Base-by-base conservation (phyloP, 92 coral and sea anemone genomes). In the Porites evermanni region DNA sequence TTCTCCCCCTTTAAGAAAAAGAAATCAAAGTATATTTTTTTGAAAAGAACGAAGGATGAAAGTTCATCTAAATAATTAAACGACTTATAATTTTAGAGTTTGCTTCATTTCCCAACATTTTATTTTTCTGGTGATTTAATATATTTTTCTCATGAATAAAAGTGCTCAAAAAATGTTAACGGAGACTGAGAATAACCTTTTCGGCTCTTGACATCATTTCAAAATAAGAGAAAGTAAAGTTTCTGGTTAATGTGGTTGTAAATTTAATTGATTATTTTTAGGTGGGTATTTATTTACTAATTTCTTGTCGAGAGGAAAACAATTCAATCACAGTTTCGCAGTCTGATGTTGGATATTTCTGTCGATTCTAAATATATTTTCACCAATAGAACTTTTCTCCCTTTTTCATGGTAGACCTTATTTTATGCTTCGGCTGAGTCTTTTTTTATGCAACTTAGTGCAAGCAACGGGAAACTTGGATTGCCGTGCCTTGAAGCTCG, bases 31-130 rank as follows among this genome's bases (percentile, higher is more conserved):
- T 19, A 70, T 9, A 60, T 14, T 38, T 38, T 38, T 38, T 38
- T 13, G 1, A 7, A 18, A 18, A 60, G 47, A 73, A 21, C 16
- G 60, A 52, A 73, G 50, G 80, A 61, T 73, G 51, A 73, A 64
- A 52, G 63, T 83, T 51, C 64, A 83, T 75, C 52, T 83, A 0
- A 83, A 83, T 83, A 61, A 73, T 83, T 83, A 44, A 83, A 73
- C 72, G 74, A 73, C 80, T 9, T 83, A 38, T 38, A 38, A 38
- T 38, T 38, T 38, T 38, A 38, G 47, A 38, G 47, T 38, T 38
- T 38, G 47, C 47, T 38, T 38, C 47, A 38, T 38, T 38, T 38
- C 47, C 47, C 47, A 38, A 4, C 47, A 38, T 38, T 38, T 38
- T 38, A 38, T 38, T 38, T 38, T 38, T 38, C 47, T 38, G n/a